Percentiles rank a stretch among this genome's conserved stretches.
phyloP scores from a whole-genome alignment of 2,113 vertebrate genomes.

The Spilogale gracilis region DNA sequence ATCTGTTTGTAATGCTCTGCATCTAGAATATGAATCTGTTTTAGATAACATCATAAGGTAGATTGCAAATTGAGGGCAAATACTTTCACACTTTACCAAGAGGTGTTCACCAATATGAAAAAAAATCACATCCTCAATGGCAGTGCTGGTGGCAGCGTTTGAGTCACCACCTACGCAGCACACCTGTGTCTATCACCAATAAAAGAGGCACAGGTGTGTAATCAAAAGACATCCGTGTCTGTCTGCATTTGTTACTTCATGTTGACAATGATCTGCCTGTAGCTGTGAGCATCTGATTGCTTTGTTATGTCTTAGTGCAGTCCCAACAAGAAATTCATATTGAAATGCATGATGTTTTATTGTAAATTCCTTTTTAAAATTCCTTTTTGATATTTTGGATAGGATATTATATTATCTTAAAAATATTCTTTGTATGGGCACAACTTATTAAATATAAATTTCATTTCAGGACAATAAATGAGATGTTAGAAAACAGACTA shows the following conservation, averaged over 20 bases:
- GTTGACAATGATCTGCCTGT: background rate
- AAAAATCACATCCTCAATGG: background rate
- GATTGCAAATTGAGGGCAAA: background rate
- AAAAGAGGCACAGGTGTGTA: background rate
- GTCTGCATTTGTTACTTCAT: background rate
- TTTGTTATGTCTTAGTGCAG: background rate
- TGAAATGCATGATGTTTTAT: conserved; percentile 10
- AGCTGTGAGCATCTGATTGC: background rate
- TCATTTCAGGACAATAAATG: background rate
- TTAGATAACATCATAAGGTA: background rate
- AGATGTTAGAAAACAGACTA: background rate
- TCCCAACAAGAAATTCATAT: background rate
- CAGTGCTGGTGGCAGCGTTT: background rate
- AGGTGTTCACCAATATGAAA: background rate
- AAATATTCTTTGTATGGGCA: background rate
- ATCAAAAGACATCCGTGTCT: background rate
- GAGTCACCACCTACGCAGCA: background rate
- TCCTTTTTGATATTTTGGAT: background rate
- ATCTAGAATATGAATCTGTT: background rate
- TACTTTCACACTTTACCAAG: background rate
- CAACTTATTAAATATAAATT: background rate
- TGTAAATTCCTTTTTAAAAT: background rate
- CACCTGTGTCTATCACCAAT: background rate
- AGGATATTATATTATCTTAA: background rate
- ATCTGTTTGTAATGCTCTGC: background rate